Evolutionary conservation across 1,140 invertebrate species (phyloP), one percentile per base, ranked within the genome.

Genomic region (Globodera rostochiensis): DNA sequence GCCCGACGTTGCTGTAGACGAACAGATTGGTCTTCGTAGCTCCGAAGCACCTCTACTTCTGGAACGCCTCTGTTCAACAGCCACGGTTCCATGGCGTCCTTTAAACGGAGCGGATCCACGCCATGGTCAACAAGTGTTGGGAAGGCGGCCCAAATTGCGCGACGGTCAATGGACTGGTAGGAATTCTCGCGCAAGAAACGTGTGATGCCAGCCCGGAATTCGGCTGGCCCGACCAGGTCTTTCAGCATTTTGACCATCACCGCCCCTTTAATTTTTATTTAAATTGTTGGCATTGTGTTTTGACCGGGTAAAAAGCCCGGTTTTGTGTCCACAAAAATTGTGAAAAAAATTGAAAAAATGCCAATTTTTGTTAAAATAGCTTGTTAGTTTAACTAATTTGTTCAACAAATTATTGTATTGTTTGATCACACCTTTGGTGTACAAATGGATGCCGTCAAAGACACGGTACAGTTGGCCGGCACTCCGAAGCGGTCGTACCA

Each of bases 11-110:
- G 88, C 36, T 83, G 82, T 19, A 89, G 78, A 70, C 86, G 77
- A 67, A 89, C 86, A 49, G 86, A 81, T 50, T 90, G 84, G 75
- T 89, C 88, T 8, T 89, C 86, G 71, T 89, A 89, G 75, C 88
- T 90, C n/a, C 88, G 79, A 25, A 82, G 88, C 19, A 88, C 82
- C 49, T 82, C 84, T 9, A 89, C 73, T 73, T 89, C 87, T 19
- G 88, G 88, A 46, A 89, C 60, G 70, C 88, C 88, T 74, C 84
- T 73, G 81, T 89, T 90, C 13, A 84, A n/a, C 64, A 89, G 80
- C 88, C 88, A 89, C 46, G 83, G 73, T 75, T 90, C 84, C 77
- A 89, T 87, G 7, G 87, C 85, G 49, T 85, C 80, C 15, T 47
- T 53, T 47, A 89, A 79, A 46, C 64, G 77, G 60, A 87, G 88